phyloP scores from a whole-genome alignment of 2,113 vertebrate species.

The Melanostigma gelatinosum region DNA sequence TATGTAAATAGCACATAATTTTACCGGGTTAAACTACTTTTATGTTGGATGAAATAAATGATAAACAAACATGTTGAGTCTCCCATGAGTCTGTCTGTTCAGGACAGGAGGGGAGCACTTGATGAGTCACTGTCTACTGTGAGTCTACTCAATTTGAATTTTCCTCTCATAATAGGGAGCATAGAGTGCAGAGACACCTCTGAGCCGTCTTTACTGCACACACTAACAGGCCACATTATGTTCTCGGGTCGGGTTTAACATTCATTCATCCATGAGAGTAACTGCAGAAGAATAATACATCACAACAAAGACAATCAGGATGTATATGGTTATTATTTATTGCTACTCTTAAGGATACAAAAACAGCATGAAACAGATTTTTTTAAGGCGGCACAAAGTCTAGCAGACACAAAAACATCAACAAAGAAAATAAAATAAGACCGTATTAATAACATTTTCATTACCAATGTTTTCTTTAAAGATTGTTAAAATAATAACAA shows the following conservation, averaged over 20 bases:
- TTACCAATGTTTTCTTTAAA: constrained; percentile 22
- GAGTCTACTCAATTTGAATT: constrained; percentile 37
- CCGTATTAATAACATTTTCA: constrained; percentile 49
- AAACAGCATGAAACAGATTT: constrained; percentile 66
- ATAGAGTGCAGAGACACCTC: constrained; percentile 5
- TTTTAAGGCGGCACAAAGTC: constrained; percentile 43
- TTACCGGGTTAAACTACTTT: constrained; percentile 23
- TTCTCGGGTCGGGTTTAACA: background rate
- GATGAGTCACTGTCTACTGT: constrained; percentile 65
- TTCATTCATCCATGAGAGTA: background rate
- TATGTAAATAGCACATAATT: constrained; percentile 36
- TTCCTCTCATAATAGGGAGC: constrained; percentile 29
- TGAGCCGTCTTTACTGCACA: background rate
- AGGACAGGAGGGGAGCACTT: constrained; percentile 12
- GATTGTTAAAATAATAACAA: constrained; percentile 45
- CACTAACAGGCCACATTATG: background rate
- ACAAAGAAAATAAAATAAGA: constrained; percentile 57
- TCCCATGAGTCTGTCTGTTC: constrained; percentile 33
- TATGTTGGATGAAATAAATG: constrained; percentile 2
- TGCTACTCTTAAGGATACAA: constrained; percentile 75
- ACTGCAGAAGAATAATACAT: background rate
- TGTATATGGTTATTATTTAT: constrained; percentile 74
- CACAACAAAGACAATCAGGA: constrained; percentile 7
- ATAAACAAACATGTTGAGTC: constrained; percentile 38
- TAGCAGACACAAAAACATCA: constrained; percentile 31